Percentiles rank a stretch among this genome's conserved stretches.
Evolutionary conservation across 2,888 invertebrate species (phyloP).

Genomic region (Polydesmus complanatus): DNA sequence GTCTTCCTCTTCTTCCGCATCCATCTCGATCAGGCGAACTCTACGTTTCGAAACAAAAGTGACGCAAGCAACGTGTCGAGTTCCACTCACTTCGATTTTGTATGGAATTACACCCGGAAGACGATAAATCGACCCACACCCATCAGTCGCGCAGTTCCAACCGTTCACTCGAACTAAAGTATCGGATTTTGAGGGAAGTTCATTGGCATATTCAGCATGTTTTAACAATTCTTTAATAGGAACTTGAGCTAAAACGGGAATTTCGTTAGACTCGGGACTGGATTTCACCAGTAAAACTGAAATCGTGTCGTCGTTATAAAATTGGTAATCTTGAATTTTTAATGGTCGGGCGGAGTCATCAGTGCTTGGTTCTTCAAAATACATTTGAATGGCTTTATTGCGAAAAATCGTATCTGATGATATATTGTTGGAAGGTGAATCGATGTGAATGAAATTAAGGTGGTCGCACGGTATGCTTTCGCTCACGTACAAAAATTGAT

Average conservation of each 20-base stretch:
- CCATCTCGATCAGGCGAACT: constrained; percentile 79
- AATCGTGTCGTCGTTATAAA: constrained; percentile 29
- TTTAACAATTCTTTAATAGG: constrained; percentile 20
- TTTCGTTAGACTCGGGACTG: constrained; percentile 18
- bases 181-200: not conserved
- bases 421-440: not conserved
- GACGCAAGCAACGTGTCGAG: constrained; percentile 67
- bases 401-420: not conserved
- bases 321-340: constrained; percentile 27
- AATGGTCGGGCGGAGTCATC: not conserved
- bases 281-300: constrained; percentile 27
- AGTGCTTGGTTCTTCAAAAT: constrained; percentile 11
- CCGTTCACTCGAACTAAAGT: constrained; percentile 8
- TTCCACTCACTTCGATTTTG: constrained; percentile 69
- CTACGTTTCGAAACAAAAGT: constrained; percentile 63
- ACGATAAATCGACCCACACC: constrained; percentile 19
- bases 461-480: constrained; percentile 16
- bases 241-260: constrained; percentile 28
- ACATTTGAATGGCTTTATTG: constrained; percentile 5
- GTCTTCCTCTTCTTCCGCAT: constrained; percentile 80
- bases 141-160: constrained; percentile 11
- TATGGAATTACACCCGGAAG: constrained; percentile 34
- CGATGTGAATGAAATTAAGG: not conserved
- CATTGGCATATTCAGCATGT: not conserved
- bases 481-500: not conserved